phyloP scores from a whole-genome alignment of 2,797 vertebrate genomes.

The Falco novaeseelandiae region DNA sequence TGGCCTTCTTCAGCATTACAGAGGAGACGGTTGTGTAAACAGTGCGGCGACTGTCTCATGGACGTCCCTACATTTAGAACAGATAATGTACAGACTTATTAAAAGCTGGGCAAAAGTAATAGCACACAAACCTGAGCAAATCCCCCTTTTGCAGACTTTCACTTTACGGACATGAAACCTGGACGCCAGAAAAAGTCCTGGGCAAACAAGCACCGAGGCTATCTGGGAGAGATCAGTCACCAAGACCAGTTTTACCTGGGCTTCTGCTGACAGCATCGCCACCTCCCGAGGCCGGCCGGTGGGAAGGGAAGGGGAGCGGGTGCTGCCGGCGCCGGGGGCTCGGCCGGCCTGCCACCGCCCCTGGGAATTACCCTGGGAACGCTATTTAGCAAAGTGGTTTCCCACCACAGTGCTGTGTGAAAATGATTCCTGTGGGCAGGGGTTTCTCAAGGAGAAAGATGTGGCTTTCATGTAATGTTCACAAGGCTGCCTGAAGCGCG shows the following conservation, averaged over 20 bases:
- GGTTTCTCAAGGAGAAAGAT: not conserved
- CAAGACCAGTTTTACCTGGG: not conserved
- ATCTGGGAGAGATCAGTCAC: not conserved
- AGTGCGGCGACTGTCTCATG: accelerated
- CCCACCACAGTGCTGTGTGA: not conserved
- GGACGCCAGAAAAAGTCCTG: not conserved
- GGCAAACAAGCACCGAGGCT: not conserved
- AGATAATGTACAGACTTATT: accelerated
- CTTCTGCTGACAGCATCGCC: constrained; percentile 41
- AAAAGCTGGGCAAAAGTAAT: not conserved
- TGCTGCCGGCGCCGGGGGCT: not conserved
- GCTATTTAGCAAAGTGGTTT: not conserved
- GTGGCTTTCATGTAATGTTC: accelerated
- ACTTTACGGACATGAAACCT: not conserved
- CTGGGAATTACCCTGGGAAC: accelerated
- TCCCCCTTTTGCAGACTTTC: not conserved
- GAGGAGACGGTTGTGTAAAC: not conserved
- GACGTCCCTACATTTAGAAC: not conserved
- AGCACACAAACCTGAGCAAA: not conserved
- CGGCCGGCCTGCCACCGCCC: not conserved
- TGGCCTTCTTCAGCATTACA: accelerated
- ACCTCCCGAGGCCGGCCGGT: not conserved
- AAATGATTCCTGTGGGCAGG: not conserved
- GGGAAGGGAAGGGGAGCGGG: not conserved
- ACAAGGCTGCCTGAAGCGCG: accelerated